phyloP scores from a whole-genome alignment of 1,140 invertebrate species.

The Drosophila pectinifera region DNA sequence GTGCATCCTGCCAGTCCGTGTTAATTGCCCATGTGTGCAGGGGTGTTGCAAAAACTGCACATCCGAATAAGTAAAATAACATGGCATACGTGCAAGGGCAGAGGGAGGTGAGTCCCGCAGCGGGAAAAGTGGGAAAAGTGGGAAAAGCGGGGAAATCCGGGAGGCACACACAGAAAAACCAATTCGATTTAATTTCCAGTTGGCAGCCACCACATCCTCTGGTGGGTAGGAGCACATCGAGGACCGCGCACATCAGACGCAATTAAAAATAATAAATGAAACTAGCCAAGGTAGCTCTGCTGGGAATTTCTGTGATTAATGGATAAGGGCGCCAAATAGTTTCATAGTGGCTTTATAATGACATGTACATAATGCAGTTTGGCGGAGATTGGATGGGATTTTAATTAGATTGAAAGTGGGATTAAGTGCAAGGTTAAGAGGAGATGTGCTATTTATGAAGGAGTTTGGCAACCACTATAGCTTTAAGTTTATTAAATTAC shows the following conservation, averaged over 20 bases:
- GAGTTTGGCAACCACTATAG: background rate
- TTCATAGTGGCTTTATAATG: constrained; percentile 4
- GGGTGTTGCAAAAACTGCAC: constrained; percentile 28
- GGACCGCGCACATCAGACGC: constrained; percentile 43
- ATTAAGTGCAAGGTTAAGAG: background rate
- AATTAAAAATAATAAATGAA: constrained; percentile 66
- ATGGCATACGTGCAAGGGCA: constrained; percentile 45
- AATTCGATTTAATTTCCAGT: constrained; percentile 71
- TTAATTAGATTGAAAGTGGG: constrained; percentile 8
- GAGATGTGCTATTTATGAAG: background rate
- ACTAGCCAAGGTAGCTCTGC: constrained; percentile 20
- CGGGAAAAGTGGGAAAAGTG: constrained; percentile 8
- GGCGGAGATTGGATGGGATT: constrained; percentile 7
- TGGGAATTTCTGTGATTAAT: constrained; percentile 20
- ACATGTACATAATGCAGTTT: constrained; percentile 19
- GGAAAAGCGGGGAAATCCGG: background rate
- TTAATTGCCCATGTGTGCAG: constrained; percentile 68
- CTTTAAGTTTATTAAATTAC: too few species aligned
- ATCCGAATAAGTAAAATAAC: constrained; percentile 26
- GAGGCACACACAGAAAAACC: constrained; percentile 38
- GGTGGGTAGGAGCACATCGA: constrained; percentile 22
- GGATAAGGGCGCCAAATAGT: constrained; percentile 3
- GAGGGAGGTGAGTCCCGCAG: background rate
- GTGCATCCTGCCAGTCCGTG: constrained; percentile 46
- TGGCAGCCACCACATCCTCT: constrained; percentile 50